phyloP scores from a whole-genome alignment of 2,797 vertebrate genomes.

The Gymnothorax reevesii region DNA sequence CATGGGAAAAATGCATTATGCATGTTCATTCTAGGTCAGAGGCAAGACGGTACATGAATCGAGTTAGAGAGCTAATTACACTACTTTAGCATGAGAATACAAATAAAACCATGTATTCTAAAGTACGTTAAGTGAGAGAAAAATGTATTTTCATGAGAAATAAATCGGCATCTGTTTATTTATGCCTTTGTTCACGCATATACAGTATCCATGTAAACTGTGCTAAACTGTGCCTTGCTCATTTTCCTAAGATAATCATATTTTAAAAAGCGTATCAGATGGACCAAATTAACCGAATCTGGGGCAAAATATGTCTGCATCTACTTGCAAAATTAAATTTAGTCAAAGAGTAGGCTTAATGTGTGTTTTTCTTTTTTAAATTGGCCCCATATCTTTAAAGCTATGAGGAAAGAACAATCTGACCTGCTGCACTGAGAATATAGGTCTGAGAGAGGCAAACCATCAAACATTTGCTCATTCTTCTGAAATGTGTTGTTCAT shows the following conservation, averaged over 20 bases:
- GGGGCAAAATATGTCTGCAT: background rate
- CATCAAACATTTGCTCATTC: background rate
- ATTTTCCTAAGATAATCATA: background rate
- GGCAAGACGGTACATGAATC: background rate
- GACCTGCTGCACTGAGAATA: background rate
- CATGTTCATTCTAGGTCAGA: background rate
- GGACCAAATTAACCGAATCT: background rate
- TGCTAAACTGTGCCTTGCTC: background rate
- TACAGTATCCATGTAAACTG: background rate
- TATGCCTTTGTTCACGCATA: background rate
- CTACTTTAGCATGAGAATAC: background rate
- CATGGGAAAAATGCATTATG: conserved; percentile 44
- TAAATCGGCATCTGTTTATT: background rate
- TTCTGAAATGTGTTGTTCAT: background rate
- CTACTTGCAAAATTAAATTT: background rate
- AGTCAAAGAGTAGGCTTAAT: too few relatives aligned
- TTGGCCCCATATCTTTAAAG: background rate
- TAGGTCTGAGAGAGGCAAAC: background rate
- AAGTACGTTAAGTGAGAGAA: background rate
- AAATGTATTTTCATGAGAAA: background rate
- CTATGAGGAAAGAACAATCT: background rate
- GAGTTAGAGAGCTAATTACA: background rate
- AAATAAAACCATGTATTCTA: background rate
- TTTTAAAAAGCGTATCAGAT: background rate
- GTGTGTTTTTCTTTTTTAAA: too few relatives aligned